Percentiles rank a stretch among this genome's conserved stretches.
These are phyloP conservation scores for Phalacrocorax pelagicus DNA, from an alignment of 2,113 vertebrate species.

Conservation along the genomic window DNA sequence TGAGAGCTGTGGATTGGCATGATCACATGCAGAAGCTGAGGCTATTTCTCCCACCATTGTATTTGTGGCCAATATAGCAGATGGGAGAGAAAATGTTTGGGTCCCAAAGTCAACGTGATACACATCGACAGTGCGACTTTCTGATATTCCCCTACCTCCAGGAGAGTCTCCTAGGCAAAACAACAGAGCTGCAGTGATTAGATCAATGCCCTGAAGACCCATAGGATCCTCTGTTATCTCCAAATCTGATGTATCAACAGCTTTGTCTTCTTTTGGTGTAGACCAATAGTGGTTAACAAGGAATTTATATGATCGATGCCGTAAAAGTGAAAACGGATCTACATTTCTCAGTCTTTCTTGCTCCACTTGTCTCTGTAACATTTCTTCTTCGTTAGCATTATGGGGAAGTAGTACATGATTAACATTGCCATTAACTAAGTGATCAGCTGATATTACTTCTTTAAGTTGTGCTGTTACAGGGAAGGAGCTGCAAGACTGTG, in stretches of 20 bases:
- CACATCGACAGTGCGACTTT: slow-evolving; percentile 86
- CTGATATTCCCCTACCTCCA: slow-evolving; percentile 90
- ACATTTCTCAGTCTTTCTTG: slow-evolving; percentile 78
- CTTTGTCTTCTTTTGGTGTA: slow-evolving; percentile 87
- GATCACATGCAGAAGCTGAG: slow-evolving; percentile 95
- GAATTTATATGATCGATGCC: slow-evolving; percentile 74
- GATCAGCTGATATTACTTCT: slow-evolving; percentile 70
- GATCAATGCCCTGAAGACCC: slow-evolving; percentile 93
- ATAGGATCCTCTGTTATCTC: slow-evolving; percentile 90
- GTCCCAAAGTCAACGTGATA: slow-evolving; percentile 90
- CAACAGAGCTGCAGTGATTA: slow-evolving; percentile 92
- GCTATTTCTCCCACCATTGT: slow-evolving; percentile 97
- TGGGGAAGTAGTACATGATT: slow-evolving; percentile 77
- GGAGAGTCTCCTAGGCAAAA: slow-evolving; percentile 96
- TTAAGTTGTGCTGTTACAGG: slow-evolving; percentile 73
- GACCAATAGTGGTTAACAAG: slow-evolving; percentile 76
- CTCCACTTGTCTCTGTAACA: slow-evolving; percentile 76
- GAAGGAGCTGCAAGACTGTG: slow-evolving; percentile 73
- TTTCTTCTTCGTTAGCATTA: slow-evolving; percentile 73
- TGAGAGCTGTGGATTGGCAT: slow-evolving; percentile 92
- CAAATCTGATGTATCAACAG: slow-evolving; percentile 93
- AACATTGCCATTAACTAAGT: slow-evolving; percentile 81
- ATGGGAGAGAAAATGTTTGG: slow-evolving; percentile 95
- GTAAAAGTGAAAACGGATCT: slow-evolving; percentile 76
- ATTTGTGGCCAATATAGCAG: slow-evolving; percentile 92